Conservation (phyloP, 2,797 vertebrate species). For the Argentina silus region DNA sequence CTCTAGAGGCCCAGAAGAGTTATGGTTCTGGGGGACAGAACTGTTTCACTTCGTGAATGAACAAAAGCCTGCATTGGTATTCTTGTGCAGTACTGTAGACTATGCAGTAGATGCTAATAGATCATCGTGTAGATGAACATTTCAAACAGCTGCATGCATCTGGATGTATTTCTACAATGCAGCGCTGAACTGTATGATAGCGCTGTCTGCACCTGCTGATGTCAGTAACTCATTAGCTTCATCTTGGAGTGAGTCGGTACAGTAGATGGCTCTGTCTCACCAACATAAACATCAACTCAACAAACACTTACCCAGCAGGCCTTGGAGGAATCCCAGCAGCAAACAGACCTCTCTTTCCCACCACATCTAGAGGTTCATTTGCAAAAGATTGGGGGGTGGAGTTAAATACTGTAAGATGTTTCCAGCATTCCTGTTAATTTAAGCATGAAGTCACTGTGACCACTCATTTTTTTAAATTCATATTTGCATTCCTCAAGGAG, state of each 20-base stretch:
- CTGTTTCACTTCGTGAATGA: not conserved
- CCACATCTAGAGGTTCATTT: conserved; percentile 37
- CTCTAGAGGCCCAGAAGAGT: conserved; percentile 6
- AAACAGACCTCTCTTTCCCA: conserved; percentile 12
- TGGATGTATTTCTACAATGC: conserved; percentile 3
- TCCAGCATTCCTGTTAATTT: conserved; percentile 46
- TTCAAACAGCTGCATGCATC: conserved; percentile 9
- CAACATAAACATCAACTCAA: not conserved
- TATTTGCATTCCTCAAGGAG: conserved; percentile 32
- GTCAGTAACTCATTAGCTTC: conserved; percentile 6
- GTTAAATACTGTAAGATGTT: conserved; percentile 15
- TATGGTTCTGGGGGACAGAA: conserved; percentile 3
- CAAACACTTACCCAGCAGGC: not conserved
- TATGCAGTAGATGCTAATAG: not conserved
- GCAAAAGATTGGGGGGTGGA: conserved; percentile 1
- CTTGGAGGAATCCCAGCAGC: conserved; percentile 15
- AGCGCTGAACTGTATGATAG: not conserved
- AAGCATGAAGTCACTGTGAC: conserved; percentile 42
- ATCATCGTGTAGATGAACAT: not conserved
- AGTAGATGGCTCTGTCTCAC: conserved; percentile 30
- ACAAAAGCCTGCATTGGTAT: not conserved
- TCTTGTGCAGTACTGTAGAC: not conserved
- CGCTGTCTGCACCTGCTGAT: conserved; percentile 10
- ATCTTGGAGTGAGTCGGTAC: conserved; percentile 25
- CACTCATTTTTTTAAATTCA: conserved; percentile 36